These are phyloP conservation scores for Drosophila nigrodunni DNA, from an alignment of 1,140 invertebrate genomes.

Conservation along the genomic window DNA sequence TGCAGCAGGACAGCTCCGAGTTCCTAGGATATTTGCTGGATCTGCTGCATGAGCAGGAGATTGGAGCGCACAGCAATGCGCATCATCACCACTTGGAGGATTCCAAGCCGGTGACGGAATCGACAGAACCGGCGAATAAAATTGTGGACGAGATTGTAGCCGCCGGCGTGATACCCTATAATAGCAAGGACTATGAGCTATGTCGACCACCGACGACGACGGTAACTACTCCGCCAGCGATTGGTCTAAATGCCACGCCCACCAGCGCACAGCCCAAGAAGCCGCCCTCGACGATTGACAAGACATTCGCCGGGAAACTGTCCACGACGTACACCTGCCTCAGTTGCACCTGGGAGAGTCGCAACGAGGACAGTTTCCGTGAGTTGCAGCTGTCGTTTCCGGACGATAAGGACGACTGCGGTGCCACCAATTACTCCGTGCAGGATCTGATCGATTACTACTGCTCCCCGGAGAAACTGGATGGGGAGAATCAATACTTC, in stretches of 20 bases:
- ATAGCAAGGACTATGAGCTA: constrained; percentile 62
- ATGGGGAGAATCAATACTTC: constrained; percentile 92
- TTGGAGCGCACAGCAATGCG: constrained; percentile 38
- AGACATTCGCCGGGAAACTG: constrained; percentile 90
- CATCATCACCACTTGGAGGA: constrained; percentile 11
- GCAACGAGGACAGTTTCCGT: constrained; percentile 90
- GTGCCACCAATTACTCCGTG: constrained; percentile 86
- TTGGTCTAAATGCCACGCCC: constrained; percentile 14
- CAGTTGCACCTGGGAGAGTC: constrained; percentile 89
- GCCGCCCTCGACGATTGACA: constrained; percentile 86
- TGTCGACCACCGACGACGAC: constrained; percentile 4
- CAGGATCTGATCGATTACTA: constrained; percentile 91
- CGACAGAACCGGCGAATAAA: constrained; percentile 21
- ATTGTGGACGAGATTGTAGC: constrained; percentile 47
- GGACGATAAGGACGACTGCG: constrained; percentile 85
- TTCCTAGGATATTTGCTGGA: constrained; percentile 92
- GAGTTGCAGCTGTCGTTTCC: constrained; percentile 94
- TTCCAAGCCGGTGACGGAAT: constrained; percentile 16
- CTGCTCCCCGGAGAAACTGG: constrained; percentile 90
- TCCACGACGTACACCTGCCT: constrained; percentile 90
- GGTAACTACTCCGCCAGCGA: background rate
- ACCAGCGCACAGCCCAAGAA: constrained; percentile 44
- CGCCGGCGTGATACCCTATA: constrained; percentile 72
- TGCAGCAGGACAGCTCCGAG: constrained; percentile 95
- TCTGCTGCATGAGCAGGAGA: constrained; percentile 90